phyloP scores from a whole-genome alignment of 2,797 vertebrate species.

The Hylomyscus alleni region DNA sequence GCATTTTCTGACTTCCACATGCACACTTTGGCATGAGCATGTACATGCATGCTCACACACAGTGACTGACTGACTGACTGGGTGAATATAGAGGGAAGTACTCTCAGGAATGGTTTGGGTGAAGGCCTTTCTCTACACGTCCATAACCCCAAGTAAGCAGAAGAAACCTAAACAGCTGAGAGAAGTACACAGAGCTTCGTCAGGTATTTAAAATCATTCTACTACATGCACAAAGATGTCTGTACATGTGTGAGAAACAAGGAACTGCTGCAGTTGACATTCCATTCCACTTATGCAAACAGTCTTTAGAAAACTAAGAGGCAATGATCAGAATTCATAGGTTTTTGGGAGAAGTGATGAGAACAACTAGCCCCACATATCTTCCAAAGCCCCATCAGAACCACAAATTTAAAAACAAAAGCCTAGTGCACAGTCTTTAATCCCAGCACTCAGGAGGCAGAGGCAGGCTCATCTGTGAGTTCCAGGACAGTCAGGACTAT shows the following conservation, averaged over 20 bases:
- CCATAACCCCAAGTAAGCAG: neutral
- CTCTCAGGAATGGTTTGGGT: neutral
- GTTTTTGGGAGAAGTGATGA: neutral
- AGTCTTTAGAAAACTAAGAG: neutral
- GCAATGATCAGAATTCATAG: neutral
- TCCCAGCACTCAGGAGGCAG: neutral
- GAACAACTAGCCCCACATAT: neutral
- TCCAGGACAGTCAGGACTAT: neutral
- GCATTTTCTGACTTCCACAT: neutral
- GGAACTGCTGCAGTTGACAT: neutral
- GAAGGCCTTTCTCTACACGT: neutral
- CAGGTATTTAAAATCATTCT: neutral
- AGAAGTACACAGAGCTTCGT: neutral
- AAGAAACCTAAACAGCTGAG: neutral
- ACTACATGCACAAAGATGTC: neutral
- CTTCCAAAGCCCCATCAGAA: neutral
- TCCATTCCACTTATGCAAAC: neutral
- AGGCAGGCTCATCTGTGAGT: neutral
- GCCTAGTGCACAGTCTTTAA: neutral
- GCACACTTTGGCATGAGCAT: neutral
- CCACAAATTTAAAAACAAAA: constrained; percentile 49
- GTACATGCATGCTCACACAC: neutral
- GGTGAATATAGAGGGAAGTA: neutral
- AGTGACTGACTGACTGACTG: neutral
- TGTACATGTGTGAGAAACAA: neutral